These are phyloP conservation scores for Dynastes maya DNA, from an alignment of 2,888 invertebrate species.

Conservation along the genomic window DNA sequence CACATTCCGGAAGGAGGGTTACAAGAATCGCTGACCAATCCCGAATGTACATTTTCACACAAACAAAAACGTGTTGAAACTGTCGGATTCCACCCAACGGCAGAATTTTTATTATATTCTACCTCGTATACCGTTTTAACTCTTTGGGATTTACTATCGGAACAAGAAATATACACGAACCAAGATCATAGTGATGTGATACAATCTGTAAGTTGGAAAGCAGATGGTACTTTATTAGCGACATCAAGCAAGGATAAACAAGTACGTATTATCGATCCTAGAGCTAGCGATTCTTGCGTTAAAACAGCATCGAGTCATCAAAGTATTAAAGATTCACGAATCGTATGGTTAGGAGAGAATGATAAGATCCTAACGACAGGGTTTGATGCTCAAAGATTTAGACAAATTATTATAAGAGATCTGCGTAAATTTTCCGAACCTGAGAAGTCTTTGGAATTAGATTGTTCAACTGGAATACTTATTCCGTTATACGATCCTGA, in stretches of 20 bases:
- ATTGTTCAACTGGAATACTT: slow-evolving; percentile 91
- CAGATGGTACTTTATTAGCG: slow-evolving; percentile 85
- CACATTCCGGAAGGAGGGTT: slow-evolving; percentile 88
- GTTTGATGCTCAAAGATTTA: slow-evolving; percentile 89
- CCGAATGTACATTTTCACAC: slow-evolving; percentile 87
- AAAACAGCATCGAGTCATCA: slow-evolving; percentile 85
- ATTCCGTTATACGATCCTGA: slow-evolving; percentile 95
- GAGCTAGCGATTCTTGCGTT: slow-evolving; percentile 76
- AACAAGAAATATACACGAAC: slow-evolving; percentile 86
- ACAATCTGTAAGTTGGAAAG: slow-evolving; percentile 92
- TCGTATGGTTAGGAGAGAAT: slow-evolving; percentile 92
- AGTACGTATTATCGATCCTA: slow-evolving; percentile 89
- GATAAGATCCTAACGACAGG: slow-evolving; percentile 89
- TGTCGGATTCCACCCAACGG: slow-evolving; percentile 92
- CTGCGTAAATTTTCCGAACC: slow-evolving; percentile 84
- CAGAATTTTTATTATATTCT: slow-evolving; percentile 90
- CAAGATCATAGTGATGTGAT: slow-evolving; percentile 85
- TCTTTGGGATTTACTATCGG: slow-evolving; percentile 89
- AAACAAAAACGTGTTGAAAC: slow-evolving; percentile 91
- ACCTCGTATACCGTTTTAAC: slow-evolving; percentile 87
- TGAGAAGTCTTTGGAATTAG: slow-evolving; percentile 85
- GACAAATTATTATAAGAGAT: slow-evolving; percentile 93
- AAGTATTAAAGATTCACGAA: slow-evolving; percentile 92
- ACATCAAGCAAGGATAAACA: slow-evolving; percentile 95
- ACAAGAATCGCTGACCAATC: slow-evolving; percentile 81